These are phyloP conservation scores for Falcaria lacertinaria DNA, from an alignment of 2,888 invertebrate species.

Conservation along the genomic window DNA sequence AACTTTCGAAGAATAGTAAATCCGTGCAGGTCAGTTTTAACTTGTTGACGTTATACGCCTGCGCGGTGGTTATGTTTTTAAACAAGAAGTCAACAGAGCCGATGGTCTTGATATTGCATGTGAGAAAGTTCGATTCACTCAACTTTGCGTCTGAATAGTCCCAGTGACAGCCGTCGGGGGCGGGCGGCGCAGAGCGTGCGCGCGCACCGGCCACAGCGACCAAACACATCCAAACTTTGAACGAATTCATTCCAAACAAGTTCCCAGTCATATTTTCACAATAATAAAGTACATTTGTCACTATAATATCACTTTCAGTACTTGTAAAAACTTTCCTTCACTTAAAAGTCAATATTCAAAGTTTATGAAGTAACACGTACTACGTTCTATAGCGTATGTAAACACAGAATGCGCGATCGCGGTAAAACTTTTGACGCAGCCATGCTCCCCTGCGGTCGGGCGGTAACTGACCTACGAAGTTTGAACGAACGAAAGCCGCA, in stretches of 20 bases:
- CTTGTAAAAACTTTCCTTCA: conserved; percentile 51
- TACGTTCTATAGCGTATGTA: conserved; percentile 69
- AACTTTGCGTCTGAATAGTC: conserved; percentile 78
- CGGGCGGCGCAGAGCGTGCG: conserved; percentile 78
- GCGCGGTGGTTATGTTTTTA: conserved; percentile 85
- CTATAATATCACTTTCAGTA: conserved; percentile 50
- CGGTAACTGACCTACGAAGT: conserved; percentile 81
- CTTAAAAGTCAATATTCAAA: conserved; percentile 50
- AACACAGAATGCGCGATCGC: conserved; percentile 72
- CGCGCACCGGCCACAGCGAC: conserved; percentile 70
- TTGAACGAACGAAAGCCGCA: conserved; percentile 79
- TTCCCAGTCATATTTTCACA: conserved; percentile 65
- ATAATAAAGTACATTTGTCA: conserved; percentile 70
- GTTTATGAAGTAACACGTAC: conserved; percentile 55
- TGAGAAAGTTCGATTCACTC: conserved; percentile 81
- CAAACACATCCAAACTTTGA: conserved; percentile 78
- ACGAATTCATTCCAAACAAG: conserved; percentile 72
- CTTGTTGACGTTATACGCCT: conserved; percentile 85
- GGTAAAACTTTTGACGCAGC: conserved; percentile 76
- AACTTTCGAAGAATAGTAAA: conserved; percentile 86
- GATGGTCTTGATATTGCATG: conserved; percentile 86
- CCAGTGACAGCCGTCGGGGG: conserved; percentile 88
- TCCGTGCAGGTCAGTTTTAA: conserved; percentile 86
- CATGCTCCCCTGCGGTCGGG: conserved; percentile 79
- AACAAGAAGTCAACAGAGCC: conserved; percentile 84